Conservation (phyloP, 2,113 vertebrate genomes). For the Sylvilagus bachmani region DNA sequence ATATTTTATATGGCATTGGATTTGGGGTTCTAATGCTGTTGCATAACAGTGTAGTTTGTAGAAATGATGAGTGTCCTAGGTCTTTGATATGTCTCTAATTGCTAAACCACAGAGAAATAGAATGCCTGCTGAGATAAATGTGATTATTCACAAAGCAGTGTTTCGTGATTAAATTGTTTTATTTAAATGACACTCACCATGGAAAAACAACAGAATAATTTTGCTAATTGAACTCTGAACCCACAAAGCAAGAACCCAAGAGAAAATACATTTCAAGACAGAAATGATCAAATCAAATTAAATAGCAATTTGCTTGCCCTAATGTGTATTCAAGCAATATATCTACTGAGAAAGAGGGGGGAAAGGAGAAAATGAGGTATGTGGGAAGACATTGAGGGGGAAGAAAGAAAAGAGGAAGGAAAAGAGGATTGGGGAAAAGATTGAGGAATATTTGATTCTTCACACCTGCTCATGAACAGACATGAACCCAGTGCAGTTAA, state of each 20-base stretch:
- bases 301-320: constrained; percentile 16
- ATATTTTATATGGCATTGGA: not conserved
- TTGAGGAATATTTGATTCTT: too few relatives aligned
- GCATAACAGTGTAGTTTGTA: not conserved
- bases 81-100: constrained; percentile 24
- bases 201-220: constrained; percentile 51
- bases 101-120: constrained; percentile 31
- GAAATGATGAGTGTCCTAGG: not conserved
- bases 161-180: constrained; percentile 69
- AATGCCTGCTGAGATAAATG: constrained; percentile 62
- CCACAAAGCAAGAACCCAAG: not conserved
- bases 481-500: not conserved
- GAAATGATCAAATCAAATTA: constrained; percentile 53
- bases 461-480: not conserved
- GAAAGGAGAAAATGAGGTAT: too few relatives aligned
- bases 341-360: not conserved
- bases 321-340: not conserved
- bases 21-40: not conserved
- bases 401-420: not conserved
- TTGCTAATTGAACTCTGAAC: constrained; percentile 72
- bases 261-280: constrained; percentile 20
- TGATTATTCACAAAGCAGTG: not conserved
- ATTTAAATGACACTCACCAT: constrained; percentile 63
- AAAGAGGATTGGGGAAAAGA: not conserved
- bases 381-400: not conserved